Conservation (phyloP, 2,797 vertebrate genomes). For the Myotis findleyi region DNA sequence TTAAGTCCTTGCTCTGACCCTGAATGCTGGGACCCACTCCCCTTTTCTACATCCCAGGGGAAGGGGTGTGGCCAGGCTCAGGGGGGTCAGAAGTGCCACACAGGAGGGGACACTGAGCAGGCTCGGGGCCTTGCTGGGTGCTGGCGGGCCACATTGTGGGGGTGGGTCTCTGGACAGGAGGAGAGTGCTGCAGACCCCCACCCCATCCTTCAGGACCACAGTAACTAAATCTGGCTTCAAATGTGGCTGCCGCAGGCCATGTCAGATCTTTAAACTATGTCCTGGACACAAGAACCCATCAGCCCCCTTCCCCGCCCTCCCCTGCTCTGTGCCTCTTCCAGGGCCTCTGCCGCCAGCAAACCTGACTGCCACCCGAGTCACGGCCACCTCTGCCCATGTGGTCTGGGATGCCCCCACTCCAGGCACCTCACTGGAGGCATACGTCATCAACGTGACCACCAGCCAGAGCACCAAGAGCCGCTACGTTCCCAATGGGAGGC, state of each 20-base stretch:
- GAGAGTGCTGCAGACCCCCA: neutral
- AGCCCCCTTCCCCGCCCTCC: neutral
- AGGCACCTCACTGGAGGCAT: conserved; percentile 90
- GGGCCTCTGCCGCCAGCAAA: conserved; percentile 95
- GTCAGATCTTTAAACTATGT: neutral
- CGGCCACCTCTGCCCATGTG: conserved; percentile 91
- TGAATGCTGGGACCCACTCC: neutral
- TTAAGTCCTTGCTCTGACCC: neutral
- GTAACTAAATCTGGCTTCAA: neutral
- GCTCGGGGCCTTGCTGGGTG: accelerated
- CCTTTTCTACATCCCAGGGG: neutral
- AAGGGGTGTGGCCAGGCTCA: neutral
- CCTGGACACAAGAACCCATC: neutral
- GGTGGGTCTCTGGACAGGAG: neutral
- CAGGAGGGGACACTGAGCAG: accelerated
- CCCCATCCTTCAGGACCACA: accelerated
- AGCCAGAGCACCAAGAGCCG: conserved; percentile 95
- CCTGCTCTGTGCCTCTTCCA: conserved; percentile 71
- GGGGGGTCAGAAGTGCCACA: no score
- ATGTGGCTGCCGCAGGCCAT: accelerated
- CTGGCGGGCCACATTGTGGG: neutral
- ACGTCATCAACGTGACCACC: conserved; percentile 95
- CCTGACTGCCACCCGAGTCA: conserved; percentile 92
- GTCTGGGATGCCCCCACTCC: conserved; percentile 90
- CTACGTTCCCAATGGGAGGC: conserved; percentile 93